phyloP scores from a whole-genome alignment of 1,140 invertebrate species.

The Coenobita brevimanus region DNA sequence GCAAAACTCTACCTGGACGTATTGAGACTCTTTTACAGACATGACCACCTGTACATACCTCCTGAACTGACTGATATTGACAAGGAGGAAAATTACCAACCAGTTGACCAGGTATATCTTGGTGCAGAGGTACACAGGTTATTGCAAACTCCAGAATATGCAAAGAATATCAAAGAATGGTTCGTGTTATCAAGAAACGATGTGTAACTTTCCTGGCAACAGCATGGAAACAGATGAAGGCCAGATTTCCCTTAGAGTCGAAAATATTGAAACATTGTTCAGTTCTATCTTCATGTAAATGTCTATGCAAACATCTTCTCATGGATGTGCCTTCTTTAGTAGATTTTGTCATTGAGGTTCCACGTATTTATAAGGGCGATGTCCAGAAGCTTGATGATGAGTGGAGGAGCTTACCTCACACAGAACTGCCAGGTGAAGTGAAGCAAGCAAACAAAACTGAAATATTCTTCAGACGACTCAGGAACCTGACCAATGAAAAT shows the following conservation, averaged over 20 bases:
- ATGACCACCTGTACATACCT: too few relatives aligned
- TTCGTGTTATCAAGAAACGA: neutral
- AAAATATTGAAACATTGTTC: neutral
- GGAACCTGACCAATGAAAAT: neutral
- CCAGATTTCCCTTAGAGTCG: neutral
- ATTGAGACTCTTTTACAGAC: neutral
- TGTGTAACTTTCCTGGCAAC: neutral
- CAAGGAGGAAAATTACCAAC: neutral
- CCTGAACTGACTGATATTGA: neutral
- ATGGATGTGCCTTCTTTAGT: neutral
- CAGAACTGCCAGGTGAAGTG: neutral
- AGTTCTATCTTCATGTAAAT: too few relatives aligned
- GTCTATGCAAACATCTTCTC: neutral
- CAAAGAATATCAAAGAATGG: neutral
- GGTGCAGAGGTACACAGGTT: neutral
- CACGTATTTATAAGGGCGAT: neutral
- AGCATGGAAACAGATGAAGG: neutral
- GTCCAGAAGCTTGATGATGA: conserved; percentile 1
- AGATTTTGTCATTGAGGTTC: neutral
- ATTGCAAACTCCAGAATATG: neutral
- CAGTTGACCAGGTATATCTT: neutral
- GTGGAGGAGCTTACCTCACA: neutral
- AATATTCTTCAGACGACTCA: neutral
- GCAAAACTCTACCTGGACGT: neutral
- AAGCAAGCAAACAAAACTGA: neutral